Conservation (phyloP, 1,140 invertebrate species). For the Phortica variegata region DNA sequence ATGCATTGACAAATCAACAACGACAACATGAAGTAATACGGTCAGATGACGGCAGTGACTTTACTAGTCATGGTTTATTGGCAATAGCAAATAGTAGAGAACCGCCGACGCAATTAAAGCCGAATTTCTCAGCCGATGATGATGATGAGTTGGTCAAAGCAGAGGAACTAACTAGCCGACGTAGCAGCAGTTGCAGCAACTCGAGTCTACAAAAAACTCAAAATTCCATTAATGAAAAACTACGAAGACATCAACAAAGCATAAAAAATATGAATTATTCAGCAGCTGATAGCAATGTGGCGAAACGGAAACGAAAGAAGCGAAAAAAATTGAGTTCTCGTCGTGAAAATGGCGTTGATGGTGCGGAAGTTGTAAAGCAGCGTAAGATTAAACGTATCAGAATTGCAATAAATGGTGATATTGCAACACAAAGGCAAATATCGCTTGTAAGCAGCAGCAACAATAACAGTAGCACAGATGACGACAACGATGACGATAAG, state of each 20-base stretch:
- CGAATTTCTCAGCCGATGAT: too few relatives aligned
- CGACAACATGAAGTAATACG: too few relatives aligned
- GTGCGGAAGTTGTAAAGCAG: constrained; percentile 5
- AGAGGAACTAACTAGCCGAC: too few relatives aligned
- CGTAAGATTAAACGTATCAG: constrained; percentile 30
- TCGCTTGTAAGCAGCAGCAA: constrained; percentile 16
- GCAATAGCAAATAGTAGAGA: too few relatives aligned
- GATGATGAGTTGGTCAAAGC: too few relatives aligned
- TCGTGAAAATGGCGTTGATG: not conserved
- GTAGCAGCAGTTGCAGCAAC: constrained; percentile 22
- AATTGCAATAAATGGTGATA: constrained; percentile 26
- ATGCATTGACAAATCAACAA: too few relatives aligned
- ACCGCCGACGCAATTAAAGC: too few relatives aligned
- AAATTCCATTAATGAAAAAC: constrained; percentile 23
- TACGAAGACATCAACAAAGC: constrained; percentile 7
- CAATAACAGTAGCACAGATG: constrained; percentile 15
- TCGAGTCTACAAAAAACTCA: constrained; percentile 21
- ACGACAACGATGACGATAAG: constrained; percentile 22
- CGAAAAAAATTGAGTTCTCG: constrained; percentile 9
- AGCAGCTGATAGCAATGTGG: constrained; percentile 4
- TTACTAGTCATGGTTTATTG: too few relatives aligned
- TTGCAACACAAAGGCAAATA: constrained; percentile 17
- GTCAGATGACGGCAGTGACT: too few relatives aligned
- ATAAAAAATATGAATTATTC: not conserved
- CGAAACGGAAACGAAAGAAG: constrained; percentile 24